phyloP scores from a whole-genome alignment of 2,888 invertebrate species.

The Sminthurides aquaticus region DNA sequence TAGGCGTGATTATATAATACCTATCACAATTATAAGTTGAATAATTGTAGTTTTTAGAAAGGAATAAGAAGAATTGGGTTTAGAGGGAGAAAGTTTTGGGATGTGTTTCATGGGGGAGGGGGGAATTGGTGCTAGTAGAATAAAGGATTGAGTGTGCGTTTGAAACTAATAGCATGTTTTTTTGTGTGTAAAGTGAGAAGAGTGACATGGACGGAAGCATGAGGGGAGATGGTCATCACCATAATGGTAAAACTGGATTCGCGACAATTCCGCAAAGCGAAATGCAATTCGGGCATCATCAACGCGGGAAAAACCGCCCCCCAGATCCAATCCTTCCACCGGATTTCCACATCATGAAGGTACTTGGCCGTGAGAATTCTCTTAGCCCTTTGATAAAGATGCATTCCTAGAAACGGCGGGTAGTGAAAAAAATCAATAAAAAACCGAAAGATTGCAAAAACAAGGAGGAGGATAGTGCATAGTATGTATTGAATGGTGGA shows the following conservation, averaged over 20 bases:
- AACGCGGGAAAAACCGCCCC: constrained; percentile 33
- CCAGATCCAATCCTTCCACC: constrained; percentile 41
- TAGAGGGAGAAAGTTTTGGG: too few species aligned
- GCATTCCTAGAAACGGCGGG: too few species aligned
- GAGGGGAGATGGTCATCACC: constrained; percentile 37
- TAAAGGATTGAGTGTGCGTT: too few species aligned
- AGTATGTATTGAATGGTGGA: not conserved
- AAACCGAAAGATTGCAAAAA: not conserved
- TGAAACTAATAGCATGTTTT: constrained; percentile 22
- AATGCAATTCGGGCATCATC: constrained; percentile 38
- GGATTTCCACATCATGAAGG: constrained; percentile 44
- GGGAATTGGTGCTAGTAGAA: too few species aligned
- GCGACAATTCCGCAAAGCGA: constrained; percentile 41
- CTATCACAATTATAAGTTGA: too few species aligned
- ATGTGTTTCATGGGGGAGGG: too few species aligned
- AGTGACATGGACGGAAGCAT: constrained; percentile 43
- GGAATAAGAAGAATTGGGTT: not conserved
- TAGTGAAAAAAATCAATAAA: too few species aligned
- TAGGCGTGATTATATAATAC: too few species aligned
- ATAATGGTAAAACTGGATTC: constrained; percentile 41
- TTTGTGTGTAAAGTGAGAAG: constrained; percentile 37
- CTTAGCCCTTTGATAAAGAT: constrained; percentile 1
- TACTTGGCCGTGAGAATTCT: constrained; percentile 27
- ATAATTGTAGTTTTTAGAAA: not conserved
- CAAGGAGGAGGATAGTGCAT: not conserved